Evolutionary conservation across 2,113 vertebrate species (phyloP).

Genomic region (mouse (Mus musculus)): GRCm39 chr7:63140501-63141000

Average conservation of each 20-base stretch:
- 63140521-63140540: neutral
- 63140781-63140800: neutral
- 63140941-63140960: neutral
- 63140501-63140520: neutral
- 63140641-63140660: neutral
- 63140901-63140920: constrained; percentile 24
- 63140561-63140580: neutral
- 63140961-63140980: neutral
- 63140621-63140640: neutral
- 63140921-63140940: neutral
- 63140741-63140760: neutral
- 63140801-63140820: neutral
- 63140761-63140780: neutral
- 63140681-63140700: constrained; percentile 15
- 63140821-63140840: neutral
- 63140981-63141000: neutral
- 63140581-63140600: neutral
- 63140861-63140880: neutral
- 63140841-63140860: neutral
- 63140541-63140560: neutral
- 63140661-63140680: neutral
- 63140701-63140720: neutral
- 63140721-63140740: neutral
- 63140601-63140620: neutral
- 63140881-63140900: neutral